A percentile compares a stretch with the other conserved stretches of the same genome.
These are phyloP conservation scores for Allophyes oxyacanthae DNA, from an alignment of 2,888 invertebrate genomes.

Conservation along the genomic window DNA sequence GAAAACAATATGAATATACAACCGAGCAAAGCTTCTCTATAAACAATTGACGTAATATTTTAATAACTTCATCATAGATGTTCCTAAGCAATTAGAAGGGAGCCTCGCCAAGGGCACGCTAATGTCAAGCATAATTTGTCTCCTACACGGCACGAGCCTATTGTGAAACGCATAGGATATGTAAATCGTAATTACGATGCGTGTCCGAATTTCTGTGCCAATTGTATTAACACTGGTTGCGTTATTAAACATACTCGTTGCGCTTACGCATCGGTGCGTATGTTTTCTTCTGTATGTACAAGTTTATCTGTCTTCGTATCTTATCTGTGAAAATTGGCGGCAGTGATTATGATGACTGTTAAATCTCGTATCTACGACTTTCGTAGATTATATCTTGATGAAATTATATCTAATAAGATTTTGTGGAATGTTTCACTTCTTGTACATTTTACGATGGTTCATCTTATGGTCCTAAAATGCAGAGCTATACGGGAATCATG, in stretches of 20 bases:
- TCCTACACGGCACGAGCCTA: constrained; percentile 78
- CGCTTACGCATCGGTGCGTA: not conserved
- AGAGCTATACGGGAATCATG: no score
- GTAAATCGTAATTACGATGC: constrained; percentile 69
- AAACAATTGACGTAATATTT: constrained; percentile 34
- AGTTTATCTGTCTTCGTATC: not conserved
- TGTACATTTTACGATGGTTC: no score
- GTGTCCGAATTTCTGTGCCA: constrained; percentile 60
- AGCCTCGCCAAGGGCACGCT: constrained; percentile 44
- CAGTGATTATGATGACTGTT: no score
- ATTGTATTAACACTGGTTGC: constrained; percentile 47
- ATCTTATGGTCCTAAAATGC: no score
- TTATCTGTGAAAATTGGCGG: not conserved
- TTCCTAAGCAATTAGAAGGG: constrained; percentile 54
- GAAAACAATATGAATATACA: no score
- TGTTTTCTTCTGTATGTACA: not conserved
- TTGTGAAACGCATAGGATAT: constrained; percentile 67
- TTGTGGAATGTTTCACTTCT: no score
- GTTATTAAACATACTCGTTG: constrained; percentile 7
- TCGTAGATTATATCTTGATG: no score
- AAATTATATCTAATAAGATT: no score
- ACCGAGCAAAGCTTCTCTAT: not conserved
- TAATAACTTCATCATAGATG: constrained; percentile 34
- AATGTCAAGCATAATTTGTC: constrained; percentile 76
- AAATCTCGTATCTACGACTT: no score